Evolutionary conservation across 2,888 invertebrate genomes (phyloP).

Genomic region (Drosophila pullipes): DNA sequence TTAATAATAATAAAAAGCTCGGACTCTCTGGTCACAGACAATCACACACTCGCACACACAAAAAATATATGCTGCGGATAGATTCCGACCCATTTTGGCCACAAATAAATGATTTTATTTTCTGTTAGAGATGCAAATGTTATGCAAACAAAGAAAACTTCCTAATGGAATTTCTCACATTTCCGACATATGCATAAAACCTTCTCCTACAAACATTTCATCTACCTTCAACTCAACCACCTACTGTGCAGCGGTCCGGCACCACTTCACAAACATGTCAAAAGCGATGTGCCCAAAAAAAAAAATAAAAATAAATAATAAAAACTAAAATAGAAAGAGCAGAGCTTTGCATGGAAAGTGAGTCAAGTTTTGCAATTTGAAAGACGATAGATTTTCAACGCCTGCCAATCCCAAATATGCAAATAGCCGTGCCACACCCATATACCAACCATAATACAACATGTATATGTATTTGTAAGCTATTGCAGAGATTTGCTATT

Average conservation of each 20-base stretch:
- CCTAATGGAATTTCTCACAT: constrained; percentile 80
- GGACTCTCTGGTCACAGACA: constrained; percentile 31
- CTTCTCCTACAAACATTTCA: constrained; percentile 66
- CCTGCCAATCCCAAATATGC: constrained; percentile 19
- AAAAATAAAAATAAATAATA: not conserved
- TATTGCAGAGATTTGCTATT: constrained; percentile 13
- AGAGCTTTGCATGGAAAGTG: constrained; percentile 18
- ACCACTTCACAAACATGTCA: constrained; percentile 67
- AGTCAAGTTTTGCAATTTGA: constrained; percentile 38
- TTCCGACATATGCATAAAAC: constrained; percentile 78
- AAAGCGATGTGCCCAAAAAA: constrained; percentile 39
- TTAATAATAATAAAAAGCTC: constrained; percentile 68
- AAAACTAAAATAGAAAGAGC: not conserved
- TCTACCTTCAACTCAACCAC: constrained; percentile 15
- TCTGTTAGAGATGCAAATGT: constrained; percentile 70
- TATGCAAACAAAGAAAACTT: constrained; percentile 80
- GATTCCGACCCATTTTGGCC: constrained; percentile 41
- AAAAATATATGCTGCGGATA: constrained; percentile 32
- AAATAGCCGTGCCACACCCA: constrained; percentile 6
- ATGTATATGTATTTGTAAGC: not conserved
- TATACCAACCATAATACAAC: not conserved
- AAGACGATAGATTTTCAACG: constrained; percentile 37
- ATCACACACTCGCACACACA: not conserved
- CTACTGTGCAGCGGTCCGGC: constrained; percentile 21
- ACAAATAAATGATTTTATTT: constrained; percentile 77